Base-by-base conservation (phyloP, 2,113 vertebrate genomes). In the Pseudois nayaur region DNA sequence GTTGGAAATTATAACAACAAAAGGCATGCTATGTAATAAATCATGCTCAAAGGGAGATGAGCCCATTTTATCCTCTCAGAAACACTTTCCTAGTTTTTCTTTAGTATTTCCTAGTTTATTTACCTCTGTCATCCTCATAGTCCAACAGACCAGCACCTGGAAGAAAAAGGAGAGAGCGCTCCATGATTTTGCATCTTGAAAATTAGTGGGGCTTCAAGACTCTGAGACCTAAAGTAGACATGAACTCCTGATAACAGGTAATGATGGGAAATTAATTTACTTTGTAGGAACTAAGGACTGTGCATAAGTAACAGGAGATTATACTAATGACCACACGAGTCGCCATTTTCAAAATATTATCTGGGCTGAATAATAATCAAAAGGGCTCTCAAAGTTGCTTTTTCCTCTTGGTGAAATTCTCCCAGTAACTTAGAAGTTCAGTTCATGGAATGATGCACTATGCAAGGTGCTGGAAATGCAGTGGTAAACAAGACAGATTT, bases 81-180 rank as follows among this genome's bases (percentile, higher is more conserved):
- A 93, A 50, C 13, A 33, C 31, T 54, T 83, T 55, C 15, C 60
- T 83, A 1, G 29, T 57, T 74, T 25, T 74, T 87, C 12, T 89
- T 11, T 43, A 14, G 7, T 12, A 48, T 43, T n/a, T 89, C 5
- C 40, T 95, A 36, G 48, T 91, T 21, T 93, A 3, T 45, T 94
- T 95, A 97, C 96, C 95, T 97, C 55, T 96, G 52, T 60, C 79
- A 40, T 98, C 93, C 36, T 98, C 97, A 60, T 85, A 89, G 29
- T 98, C 97, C 94, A 98, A 83, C 95, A 98, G 97, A 48, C 96
- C 48, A 67, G 95, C 84, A 94, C 96, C 98, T 98, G 36, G 54
- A 86, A 50, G 76, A 95, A 31, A 94, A 92, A 91, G 7, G 15
- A 94, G 16, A 95, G 23, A 64, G 62, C 29, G 6, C 1, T 48